Percentiles rank a stretch among this genome's conserved stretches.
These are phyloP conservation scores for Proales similis DNA, from an alignment of 1,140 invertebrate genomes.

Conservation along the genomic window DNA sequence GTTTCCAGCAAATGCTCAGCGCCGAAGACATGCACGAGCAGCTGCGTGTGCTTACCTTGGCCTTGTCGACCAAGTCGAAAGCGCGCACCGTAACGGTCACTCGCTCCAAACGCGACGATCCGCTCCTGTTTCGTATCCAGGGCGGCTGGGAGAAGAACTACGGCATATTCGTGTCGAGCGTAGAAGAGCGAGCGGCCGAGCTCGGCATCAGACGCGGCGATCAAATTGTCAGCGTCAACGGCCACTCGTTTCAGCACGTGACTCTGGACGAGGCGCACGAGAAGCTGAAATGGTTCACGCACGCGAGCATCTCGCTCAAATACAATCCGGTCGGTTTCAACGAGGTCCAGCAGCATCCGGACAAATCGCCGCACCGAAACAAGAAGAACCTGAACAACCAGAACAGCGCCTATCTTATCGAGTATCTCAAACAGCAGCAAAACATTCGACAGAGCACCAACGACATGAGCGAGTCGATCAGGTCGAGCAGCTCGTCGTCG, in stretches of 20 bases:
- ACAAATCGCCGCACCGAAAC: conserved; percentile 17
- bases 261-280: conserved; percentile 80
- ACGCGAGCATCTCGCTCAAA: conserved; percentile 90
- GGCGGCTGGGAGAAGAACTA: conserved; percentile 79
- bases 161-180: conserved; percentile 88
- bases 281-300: conserved; percentile 81
- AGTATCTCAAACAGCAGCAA: conserved; percentile 73
- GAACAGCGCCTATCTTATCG: conserved; percentile 40
- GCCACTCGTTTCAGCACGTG: conserved; percentile 86
- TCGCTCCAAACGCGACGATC: conserved; percentile 70
- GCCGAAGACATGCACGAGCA: conserved; percentile 55
- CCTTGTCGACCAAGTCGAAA: conserved; percentile 87
- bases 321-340: conserved; percentile 73
- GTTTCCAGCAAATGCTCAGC: conserved; percentile 64
- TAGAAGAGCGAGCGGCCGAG: conserved; percentile 87
- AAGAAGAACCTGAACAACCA: neutral
- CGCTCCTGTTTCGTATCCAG: conserved; percentile 67
- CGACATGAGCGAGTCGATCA: conserved; percentile 54
- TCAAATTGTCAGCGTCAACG: conserved; percentile 89
- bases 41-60: conserved; percentile 77
- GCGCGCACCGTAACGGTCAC: conserved; percentile 81
- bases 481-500: conserved; percentile 38
- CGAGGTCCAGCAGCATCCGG: conserved; percentile 39
- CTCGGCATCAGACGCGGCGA: conserved; percentile 93
- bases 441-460: conserved; percentile 73